Evolutionary conservation across 2,888 invertebrate genomes (phyloP).

Genomic region (Cerastis rubricosa): DNA sequence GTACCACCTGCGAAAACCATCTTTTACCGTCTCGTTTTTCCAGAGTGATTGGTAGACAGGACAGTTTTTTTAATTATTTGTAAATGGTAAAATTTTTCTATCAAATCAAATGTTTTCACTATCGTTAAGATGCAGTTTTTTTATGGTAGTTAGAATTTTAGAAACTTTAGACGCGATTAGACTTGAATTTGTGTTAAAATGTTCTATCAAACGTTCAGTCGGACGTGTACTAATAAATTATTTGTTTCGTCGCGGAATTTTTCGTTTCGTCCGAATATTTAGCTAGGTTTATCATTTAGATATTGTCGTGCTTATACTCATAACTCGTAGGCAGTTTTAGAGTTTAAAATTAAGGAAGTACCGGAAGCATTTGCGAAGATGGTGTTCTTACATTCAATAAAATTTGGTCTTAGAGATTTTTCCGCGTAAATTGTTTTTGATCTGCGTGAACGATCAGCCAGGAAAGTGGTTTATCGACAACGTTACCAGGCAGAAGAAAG

Average conservation of each 20-base stretch:
- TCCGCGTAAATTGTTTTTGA: background rate
- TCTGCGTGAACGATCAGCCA: background rate
- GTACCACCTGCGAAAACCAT: background rate
- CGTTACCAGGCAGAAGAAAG: background rate
- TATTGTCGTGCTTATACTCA: background rate
- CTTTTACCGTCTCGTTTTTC: background rate
- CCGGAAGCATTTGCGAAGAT: background rate
- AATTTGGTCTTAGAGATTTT: background rate
- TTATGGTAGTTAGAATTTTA: background rate
- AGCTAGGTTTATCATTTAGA: background rate
- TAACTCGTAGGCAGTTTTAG: background rate
- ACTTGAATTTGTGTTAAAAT: background rate
- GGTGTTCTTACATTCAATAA: background rate
- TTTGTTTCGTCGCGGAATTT: background rate
- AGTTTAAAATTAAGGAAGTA: background rate
- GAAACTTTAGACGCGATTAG: background rate
- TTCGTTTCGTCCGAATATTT: background rate
- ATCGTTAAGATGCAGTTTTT: too few relatives aligned
- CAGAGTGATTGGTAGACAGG: background rate
- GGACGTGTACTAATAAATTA: background rate
- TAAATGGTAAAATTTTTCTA: background rate
- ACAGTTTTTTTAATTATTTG: background rate
- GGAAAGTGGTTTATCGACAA: background rate
- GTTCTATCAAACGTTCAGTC: background rate
- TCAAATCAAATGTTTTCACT: background rate